phyloP scores from a whole-genome alignment of 2,888 invertebrate species.

The Drosophila anomalata region DNA sequence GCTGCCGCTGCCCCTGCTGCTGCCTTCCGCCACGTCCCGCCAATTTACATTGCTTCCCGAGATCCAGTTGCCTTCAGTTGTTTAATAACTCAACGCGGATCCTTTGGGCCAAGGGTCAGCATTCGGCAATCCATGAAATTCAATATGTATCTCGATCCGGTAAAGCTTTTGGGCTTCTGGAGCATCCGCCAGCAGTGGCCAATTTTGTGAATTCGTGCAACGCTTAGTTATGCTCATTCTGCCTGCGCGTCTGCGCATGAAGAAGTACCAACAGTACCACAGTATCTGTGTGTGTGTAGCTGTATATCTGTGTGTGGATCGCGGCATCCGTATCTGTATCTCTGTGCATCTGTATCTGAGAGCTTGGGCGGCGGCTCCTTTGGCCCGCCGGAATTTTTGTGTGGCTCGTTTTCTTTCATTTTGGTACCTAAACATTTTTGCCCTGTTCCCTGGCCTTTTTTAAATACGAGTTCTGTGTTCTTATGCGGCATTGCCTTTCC shows the following conservation, averaged over 20 bases:
- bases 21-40: conserved; percentile 23
- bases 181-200: conserved; percentile 65
- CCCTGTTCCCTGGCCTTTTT: conserved; percentile 42
- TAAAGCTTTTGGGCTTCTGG: conserved; percentile 36
- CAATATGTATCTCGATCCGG: conserved; percentile 72
- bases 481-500: conserved; percentile 42
- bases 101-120: conserved; percentile 46
- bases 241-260: conserved; percentile 47
- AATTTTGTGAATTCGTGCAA: conserved; percentile 78
- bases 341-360: conserved; percentile 30
- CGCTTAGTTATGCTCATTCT: conserved; percentile 62
- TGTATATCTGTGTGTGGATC: background rate
- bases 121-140: conserved; percentile 60
- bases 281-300: conserved; percentile 4
- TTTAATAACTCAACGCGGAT: conserved; percentile 66
- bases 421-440: conserved; percentile 62
- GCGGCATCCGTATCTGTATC: conserved; percentile 11
- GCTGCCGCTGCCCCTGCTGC: background rate
- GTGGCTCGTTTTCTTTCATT: conserved; percentile 40
- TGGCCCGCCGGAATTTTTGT: conserved; percentile 66
- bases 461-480: conserved; percentile 47
- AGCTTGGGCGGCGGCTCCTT: conserved; percentile 68
- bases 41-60: conserved; percentile 65
- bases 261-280: conserved; percentile 10
- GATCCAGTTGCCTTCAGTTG: conserved; percentile 35